Percentiles rank a stretch among this genome's conserved stretches.
phyloP scores from a whole-genome alignment of 2,113 vertebrate genomes.

The Rhineura floridana region DNA sequence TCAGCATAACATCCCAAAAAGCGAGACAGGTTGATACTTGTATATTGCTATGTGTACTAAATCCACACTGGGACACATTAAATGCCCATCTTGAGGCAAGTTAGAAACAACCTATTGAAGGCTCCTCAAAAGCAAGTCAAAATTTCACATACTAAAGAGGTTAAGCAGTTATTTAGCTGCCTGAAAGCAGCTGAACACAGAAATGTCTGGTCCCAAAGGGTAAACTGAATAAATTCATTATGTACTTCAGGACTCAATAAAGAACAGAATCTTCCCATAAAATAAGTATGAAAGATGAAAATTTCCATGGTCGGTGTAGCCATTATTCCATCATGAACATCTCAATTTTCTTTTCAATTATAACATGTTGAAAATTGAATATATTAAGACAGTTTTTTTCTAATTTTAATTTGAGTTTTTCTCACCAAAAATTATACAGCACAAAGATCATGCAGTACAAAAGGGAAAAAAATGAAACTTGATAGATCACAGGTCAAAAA shows the following conservation, averaged over 20 bases:
- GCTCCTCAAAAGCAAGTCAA: no score
- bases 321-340: background rate
- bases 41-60: background rate
- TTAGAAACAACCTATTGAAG: no score
- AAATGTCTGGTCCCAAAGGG: background rate
- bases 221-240: background rate
- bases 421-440: background rate
- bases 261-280: background rate
- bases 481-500: no score
- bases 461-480: no score
- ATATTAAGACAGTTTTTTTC: no score
- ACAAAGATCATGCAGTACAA: background rate
- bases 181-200: background rate
- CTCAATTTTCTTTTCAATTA: no score
- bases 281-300: background rate
- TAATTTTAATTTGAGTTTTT: no score
- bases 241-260: background rate
- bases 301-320: background rate
- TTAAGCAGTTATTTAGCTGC: background rate
- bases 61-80: background rate
- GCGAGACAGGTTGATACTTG: background rate
- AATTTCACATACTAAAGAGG: no score
- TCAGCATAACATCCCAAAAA: background rate
- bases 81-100: no score
- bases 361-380: no score